Conservation (phyloP, 1,140 invertebrate species). For the Rhyacophila brunnea region DNA sequence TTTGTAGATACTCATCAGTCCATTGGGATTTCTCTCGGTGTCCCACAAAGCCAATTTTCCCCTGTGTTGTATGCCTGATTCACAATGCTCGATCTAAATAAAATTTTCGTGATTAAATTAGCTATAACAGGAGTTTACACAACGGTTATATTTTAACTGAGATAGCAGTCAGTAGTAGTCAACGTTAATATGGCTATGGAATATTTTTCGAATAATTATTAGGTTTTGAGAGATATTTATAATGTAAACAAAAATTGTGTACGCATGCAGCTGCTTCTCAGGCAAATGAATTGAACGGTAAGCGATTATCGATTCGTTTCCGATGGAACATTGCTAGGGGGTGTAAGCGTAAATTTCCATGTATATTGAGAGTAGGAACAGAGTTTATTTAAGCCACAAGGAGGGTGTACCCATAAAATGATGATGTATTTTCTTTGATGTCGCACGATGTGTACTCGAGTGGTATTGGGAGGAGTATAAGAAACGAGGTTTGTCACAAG, state of each 20-base stretch:
- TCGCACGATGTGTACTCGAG: conserved; percentile 19
- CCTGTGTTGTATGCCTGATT: no score
- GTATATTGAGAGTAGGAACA: conserved; percentile 26
- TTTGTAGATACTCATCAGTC: no score
- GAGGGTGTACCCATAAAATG: conserved; percentile 18
- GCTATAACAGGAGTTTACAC: no score
- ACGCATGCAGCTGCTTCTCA: not conserved
- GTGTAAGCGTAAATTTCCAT: conserved; percentile 26
- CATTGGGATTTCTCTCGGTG: no score
- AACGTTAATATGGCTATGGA: not conserved
- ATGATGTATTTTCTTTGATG: conserved; percentile 34
- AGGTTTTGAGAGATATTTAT: no score
- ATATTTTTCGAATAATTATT: no score
- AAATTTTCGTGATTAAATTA: no score
- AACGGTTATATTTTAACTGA: no score
- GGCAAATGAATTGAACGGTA: conserved; percentile 17
- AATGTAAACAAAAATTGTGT: no score
- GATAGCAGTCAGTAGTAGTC: no score
- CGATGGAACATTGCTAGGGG: conserved; percentile 21
- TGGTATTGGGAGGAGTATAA: conserved; percentile 16
- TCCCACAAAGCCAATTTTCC: no score
- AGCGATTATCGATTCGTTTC: conserved; percentile 25
- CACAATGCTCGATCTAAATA: no score
- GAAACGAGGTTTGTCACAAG: conserved; percentile 17
- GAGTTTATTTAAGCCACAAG: conserved; percentile 31